Conservation (phyloP, 2,113 vertebrate genomes). For the Pandion haliaetus region DNA sequence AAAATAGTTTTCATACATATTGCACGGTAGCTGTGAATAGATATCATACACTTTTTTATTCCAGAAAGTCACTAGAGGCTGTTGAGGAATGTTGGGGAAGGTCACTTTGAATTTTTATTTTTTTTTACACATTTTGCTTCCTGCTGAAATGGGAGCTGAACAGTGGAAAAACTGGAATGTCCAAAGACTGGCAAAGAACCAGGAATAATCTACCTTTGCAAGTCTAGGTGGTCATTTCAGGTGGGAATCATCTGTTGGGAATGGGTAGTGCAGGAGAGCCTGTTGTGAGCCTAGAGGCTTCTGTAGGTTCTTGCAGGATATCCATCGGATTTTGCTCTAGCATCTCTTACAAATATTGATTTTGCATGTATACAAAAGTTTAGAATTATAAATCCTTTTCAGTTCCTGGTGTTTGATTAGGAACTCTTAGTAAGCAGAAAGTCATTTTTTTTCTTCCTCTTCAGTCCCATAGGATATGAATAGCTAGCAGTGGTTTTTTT, state of each 20-base stretch:
- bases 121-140: not conserved
- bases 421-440: not conserved
- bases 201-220: not conserved
- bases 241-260: not conserved
- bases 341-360: not conserved
- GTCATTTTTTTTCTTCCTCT: not conserved
- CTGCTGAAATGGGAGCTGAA: not conserved
- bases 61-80: conserved; percentile 10
- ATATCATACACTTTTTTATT: conserved; percentile 18
- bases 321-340: not conserved
- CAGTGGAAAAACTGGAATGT: conserved; percentile 1
- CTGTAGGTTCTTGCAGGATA: not conserved
- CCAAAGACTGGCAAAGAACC: not conserved
- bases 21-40: conserved; percentile 44
- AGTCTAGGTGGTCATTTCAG: not conserved
- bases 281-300: not conserved
- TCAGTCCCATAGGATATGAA: not conserved
- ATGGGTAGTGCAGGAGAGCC: not conserved
- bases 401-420: not conserved
- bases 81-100: conserved; percentile 4
- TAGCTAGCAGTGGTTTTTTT: not conserved
- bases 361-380: not conserved
- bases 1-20: conserved; percentile 57
- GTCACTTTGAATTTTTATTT: conserved; percentile 1
- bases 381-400: not conserved